Percentiles rank a stretch among this genome's conserved stretches.
Conservation (phyloP, 2,888 invertebrate species). For the Nomada goodeniana region DNA sequence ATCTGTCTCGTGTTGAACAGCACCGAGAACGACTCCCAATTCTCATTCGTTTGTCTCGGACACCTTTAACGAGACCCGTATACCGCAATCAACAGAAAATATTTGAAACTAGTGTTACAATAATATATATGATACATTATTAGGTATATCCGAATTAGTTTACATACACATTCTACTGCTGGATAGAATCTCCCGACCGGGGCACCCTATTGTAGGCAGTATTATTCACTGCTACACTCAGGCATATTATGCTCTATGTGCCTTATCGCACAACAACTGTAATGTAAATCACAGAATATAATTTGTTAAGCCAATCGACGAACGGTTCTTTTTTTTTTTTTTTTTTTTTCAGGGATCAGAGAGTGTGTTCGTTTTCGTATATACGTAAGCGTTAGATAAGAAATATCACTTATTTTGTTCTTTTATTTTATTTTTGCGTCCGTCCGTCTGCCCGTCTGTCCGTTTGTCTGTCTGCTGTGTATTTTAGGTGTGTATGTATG, state of each 20-base stretch:
- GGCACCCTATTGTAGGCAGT: constrained; percentile 82
- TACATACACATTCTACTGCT: constrained; percentile 84
- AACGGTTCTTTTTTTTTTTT: constrained; percentile 67
- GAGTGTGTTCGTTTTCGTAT: constrained; percentile 36
- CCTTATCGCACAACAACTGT: constrained; percentile 83
- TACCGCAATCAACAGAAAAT: constrained; percentile 71
- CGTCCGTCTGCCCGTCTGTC: too few relatives aligned
- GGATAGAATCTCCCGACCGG: constrained; percentile 83
- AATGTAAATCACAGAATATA: constrained; percentile 84
- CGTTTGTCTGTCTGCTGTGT: constrained; percentile 4
- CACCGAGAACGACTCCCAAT: constrained; percentile 49
- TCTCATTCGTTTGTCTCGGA: constrained; percentile 63
- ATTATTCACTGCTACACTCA: constrained; percentile 82
- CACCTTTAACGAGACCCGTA: constrained; percentile 71
- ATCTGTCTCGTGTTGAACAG: neutral
- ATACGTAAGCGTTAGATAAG: neutral
- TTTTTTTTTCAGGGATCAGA: constrained; percentile 57
- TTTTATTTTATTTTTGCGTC: constrained; percentile 4
- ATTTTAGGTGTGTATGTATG: neutral
- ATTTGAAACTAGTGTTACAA: constrained; percentile 69
- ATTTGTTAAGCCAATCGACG: constrained; percentile 81
- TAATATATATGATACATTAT: constrained; percentile 79
- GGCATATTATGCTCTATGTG: constrained; percentile 82
- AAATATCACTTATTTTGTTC: neutral
- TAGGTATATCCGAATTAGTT: constrained; percentile 83